Percentiles rank a stretch among this genome's conserved stretches.
Evolutionary conservation across 2,888 invertebrate species (phyloP).

Genomic region (Bembecia ichneumoniformis): DNA sequence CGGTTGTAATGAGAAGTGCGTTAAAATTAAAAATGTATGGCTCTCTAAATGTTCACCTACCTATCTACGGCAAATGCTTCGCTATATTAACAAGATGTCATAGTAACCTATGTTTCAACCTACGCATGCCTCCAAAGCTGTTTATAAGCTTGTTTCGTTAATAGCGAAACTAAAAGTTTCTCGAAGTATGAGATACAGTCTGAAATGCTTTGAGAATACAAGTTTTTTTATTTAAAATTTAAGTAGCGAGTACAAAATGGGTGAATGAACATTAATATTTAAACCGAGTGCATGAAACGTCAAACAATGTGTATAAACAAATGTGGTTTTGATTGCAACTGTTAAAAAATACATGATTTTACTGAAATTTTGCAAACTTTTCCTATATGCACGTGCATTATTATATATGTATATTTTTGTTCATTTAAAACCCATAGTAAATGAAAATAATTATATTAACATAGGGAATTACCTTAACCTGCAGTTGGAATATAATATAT

Average conservation of each 20-base stretch:
- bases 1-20: background rate
- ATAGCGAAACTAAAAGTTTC: background rate
- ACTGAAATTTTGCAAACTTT: constrained; percentile 25
- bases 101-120: constrained; percentile 3
- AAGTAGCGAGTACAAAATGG: background rate
- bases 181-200: background rate
- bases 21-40: background rate
- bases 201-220: background rate
- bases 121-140: constrained; percentile 48
- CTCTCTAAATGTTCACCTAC: background rate
- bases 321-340: constrained; percentile 2
- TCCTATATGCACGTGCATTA: constrained; percentile 38
- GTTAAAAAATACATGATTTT: constrained; percentile 1
- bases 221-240: background rate
- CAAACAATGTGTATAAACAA: constrained; percentile 13
- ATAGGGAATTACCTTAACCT: background rate
- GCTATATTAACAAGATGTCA: background rate
- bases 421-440: background rate
- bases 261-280: background rate
- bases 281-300: constrained; percentile 27
- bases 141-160: constrained; percentile 27
- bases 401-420: background rate
- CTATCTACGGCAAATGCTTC: background rate
- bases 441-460: background rate
- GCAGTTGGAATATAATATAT: background rate